Evolutionary conservation across 2,888 invertebrate species (phyloP).

Genomic region (Drosophila incognita): DNA sequence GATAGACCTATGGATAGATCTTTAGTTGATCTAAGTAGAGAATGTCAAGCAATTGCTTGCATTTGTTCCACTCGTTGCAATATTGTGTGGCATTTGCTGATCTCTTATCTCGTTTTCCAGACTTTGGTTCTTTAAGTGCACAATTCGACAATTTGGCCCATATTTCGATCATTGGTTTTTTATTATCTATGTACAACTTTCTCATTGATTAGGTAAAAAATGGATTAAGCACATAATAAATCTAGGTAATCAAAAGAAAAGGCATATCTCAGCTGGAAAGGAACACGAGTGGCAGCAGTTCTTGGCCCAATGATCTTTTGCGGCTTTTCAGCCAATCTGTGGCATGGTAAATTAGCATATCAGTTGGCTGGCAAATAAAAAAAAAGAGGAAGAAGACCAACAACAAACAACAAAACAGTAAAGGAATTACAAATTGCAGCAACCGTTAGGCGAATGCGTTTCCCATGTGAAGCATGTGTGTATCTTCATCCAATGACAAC

Average conservation of each 20-base stretch:
- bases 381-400: not conserved
- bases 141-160: no score
- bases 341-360: slow-evolving; percentile 21
- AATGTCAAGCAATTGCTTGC: not conserved
- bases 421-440: slow-evolving; percentile 52
- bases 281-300: not conserved
- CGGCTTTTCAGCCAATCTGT: not conserved
- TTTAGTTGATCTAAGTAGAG: not conserved
- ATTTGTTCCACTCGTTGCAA: not conserved
- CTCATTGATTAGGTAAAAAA: not conserved
- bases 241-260: not conserved
- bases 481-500: slow-evolving; percentile 14
- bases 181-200: not conserved
- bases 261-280: not conserved
- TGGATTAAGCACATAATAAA: not conserved
- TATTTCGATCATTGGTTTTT: no score
- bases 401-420: slow-evolving; percentile 13
- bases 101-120: not conserved
- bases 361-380: not conserved
- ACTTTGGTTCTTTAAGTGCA: not conserved
- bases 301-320: not conserved
- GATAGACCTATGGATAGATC: slow-evolving; percentile 1
- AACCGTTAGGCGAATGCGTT: slow-evolving; percentile 47
- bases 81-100: not conserved
- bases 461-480: slow-evolving; percentile 27